Evolutionary conservation across 2,797 vertebrate species (phyloP), one percentile per base, ranked within the genome.

Genomic region (Clarias pachynema): DNA sequence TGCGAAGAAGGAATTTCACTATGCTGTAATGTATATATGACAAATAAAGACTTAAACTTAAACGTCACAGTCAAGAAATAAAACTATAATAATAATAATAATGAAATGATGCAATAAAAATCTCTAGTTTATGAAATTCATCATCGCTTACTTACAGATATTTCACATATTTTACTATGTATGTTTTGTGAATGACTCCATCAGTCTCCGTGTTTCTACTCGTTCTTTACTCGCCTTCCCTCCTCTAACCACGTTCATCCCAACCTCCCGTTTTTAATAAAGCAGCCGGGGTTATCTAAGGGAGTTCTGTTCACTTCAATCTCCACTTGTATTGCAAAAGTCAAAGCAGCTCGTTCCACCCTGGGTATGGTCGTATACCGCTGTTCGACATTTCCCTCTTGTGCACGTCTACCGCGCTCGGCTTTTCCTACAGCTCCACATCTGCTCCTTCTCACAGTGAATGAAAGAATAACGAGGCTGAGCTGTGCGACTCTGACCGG

Each of bases 371-470:
- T 78, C 37, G 56, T 34, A 22, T 24, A 74, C 72, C 87, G 84
- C 92, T 91, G 91, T 87, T 92, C 12, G 88, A 70, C 65, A 80
- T 57, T 80, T 83, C 57, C 65, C 63, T 18, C 65, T 72, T 40
- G 6, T 20, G 79, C 74, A 86, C 57, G 69, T 74, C 81, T 80
- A 81, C 91, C 85, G 89, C 85, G 79, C 79, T 85, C 78, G 82
- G 81, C 18, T 56, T 60, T 85, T 86, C 84, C 84, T 72, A 84
- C 77, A 59, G 63, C 75, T 74, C 85, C 85, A 89, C 86, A 87
- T 90, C 88, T 90, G 91, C 81, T 86, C 85, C 87, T 89, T 87
- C 89, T 89, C 82, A 86, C 56, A 8, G 9, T 87, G 86, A 89
- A 86, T 81, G 65, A 83, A 83, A 84, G 63, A 29, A 91, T 91